These are phyloP conservation scores for Anguilla rostrata DNA, from an alignment of 2,113 vertebrate genomes.

Conservation along the genomic window DNA sequence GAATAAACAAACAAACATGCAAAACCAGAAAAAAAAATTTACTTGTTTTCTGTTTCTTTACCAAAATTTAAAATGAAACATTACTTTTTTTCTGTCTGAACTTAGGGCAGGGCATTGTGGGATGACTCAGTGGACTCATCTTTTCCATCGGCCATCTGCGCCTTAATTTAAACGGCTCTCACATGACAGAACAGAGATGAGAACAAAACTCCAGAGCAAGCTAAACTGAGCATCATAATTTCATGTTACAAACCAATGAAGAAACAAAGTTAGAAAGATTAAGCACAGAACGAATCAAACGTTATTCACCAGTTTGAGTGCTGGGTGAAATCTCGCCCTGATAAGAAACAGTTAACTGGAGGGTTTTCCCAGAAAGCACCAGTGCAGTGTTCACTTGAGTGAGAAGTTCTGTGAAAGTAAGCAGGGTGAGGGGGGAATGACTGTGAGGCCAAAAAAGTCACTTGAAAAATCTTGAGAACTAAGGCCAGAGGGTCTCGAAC, in stretches of 20 bases:
- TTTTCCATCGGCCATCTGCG: neutral
- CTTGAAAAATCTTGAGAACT: conserved; percentile 3
- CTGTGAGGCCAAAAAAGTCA: neutral
- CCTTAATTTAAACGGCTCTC: neutral
- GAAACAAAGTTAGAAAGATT: neutral
- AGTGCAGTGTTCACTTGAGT: neutral
- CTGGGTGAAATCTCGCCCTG: conserved; percentile 10
- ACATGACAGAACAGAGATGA: neutral
- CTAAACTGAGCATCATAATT: neutral
- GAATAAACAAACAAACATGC: neutral
- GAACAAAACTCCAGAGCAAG: neutral
- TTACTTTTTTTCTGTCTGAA: neutral
- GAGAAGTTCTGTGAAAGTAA: neutral
- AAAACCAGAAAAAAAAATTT: neutral
- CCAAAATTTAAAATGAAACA: neutral
- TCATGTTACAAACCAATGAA: neutral
- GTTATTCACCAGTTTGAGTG: neutral
- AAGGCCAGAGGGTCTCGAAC: neutral
- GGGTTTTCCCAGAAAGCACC: conserved; percentile 2
- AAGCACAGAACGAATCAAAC: neutral
- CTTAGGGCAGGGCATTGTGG: neutral
- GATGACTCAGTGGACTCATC: conserved; percentile 3
- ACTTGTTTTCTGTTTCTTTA: neutral
- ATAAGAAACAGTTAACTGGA: neutral
- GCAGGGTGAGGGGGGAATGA: too few relatives aligned